phyloP scores from a whole-genome alignment of 2,797 vertebrate species.

The Holocentrus rufus region DNA sequence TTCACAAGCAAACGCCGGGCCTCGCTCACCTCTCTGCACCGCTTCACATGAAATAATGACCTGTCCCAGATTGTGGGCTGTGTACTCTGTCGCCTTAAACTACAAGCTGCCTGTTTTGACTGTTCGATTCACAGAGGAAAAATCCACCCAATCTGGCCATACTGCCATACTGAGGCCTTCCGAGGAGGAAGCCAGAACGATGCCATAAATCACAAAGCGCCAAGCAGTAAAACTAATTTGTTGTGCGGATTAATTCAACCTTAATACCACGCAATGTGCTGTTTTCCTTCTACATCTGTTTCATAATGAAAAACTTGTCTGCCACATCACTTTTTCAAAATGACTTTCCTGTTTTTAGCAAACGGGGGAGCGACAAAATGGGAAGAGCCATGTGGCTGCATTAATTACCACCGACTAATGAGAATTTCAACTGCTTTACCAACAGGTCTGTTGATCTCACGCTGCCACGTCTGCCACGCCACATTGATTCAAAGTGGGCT shows the following conservation, averaged over 20 bases:
- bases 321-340: not conserved
- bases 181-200: constrained; percentile 21
- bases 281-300: constrained; percentile 21
- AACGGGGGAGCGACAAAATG: constrained; percentile 1
- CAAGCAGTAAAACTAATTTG: constrained; percentile 48
- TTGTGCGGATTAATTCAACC: constrained; percentile 49
- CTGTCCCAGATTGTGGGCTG: constrained; percentile 25
- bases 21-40: constrained; percentile 37
- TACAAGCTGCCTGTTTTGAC: constrained; percentile 19
- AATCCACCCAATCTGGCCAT: constrained; percentile 7
- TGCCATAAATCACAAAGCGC: constrained; percentile 23
- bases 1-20: constrained; percentile 73
- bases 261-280: constrained; percentile 30
- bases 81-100: constrained; percentile 27
- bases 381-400: constrained; percentile 4
- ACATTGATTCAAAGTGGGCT: constrained; percentile 16
- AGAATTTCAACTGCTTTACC: constrained; percentile 20
- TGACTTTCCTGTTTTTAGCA: not conserved
- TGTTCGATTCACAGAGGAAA: not conserved
- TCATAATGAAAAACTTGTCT: constrained; percentile 17
- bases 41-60: constrained; percentile 58
- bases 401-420: constrained; percentile 31
- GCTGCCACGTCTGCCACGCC: constrained; percentile 27
- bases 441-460: constrained; percentile 21
- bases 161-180: not conserved